Conservation (phyloP, 1,140 invertebrate genomes). For the Bombus confusus region DNA sequence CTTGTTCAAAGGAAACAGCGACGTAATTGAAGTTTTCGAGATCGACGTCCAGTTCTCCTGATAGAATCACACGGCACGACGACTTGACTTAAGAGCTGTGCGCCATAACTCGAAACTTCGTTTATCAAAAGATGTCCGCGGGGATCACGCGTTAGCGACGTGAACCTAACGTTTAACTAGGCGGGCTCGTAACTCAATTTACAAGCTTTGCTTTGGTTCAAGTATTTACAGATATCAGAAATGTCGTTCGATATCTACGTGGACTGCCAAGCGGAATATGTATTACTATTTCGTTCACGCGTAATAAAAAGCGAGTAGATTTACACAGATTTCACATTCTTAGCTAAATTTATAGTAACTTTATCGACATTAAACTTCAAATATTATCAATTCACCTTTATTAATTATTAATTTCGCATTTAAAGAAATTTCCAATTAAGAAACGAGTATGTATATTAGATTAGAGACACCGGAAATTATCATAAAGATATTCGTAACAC, state of each 20-base stretch:
- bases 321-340: neutral
- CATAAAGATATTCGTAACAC: too few species aligned
- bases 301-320: neutral
- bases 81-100: conserved; percentile 46
- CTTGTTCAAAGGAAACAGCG: neutral
- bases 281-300: neutral
- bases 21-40: conserved; percentile 15
- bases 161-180: conserved; percentile 67
- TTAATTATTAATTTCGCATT: too few species aligned
- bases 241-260: neutral
- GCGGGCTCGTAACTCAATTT: conserved; percentile 67
- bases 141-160: conserved; percentile 63
- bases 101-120: conserved; percentile 60
- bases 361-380: neutral
- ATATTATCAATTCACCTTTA: neutral
- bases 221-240: conserved; percentile 55
- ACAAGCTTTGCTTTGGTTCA: conserved; percentile 48
- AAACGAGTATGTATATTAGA: too few species aligned
- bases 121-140: conserved; percentile 57
- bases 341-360: neutral
- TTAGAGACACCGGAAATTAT: too few species aligned
- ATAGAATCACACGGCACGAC: conserved; percentile 47
- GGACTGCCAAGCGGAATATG: neutral
- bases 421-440: neutral
- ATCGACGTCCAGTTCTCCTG: conserved; percentile 1